A percentile compares a stretch with the other conserved stretches of the same genome.
Evolutionary conservation across 2,797 vertebrate species (phyloP).

Genomic region (Phataginus tetradactyla): DNA sequence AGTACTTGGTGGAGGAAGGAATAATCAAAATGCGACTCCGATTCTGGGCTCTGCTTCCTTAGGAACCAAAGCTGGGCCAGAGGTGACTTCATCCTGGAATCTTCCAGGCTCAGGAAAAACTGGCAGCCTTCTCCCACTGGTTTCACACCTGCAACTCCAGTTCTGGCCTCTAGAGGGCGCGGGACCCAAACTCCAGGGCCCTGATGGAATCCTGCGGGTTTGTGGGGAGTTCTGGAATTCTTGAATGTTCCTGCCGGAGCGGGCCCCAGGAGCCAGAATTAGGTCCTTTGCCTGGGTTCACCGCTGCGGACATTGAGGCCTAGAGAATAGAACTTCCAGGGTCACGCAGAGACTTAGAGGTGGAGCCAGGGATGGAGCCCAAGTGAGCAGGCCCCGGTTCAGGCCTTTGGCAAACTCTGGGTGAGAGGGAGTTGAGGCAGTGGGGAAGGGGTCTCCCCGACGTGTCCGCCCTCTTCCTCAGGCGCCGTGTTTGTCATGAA

Average conservation of each 20-base stretch:
- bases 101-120: not conserved
- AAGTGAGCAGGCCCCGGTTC: not conserved
- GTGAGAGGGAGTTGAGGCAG: not conserved
- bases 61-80: not conserved
- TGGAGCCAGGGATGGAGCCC: not conserved
- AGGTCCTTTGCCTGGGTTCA: not conserved
- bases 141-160: not conserved
- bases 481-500: not conserved
- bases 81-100: not conserved
- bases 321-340: not conserved
- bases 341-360: not conserved
- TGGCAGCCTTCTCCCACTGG: not conserved
- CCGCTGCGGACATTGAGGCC: not conserved
- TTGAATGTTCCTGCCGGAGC: not conserved
- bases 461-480: not conserved
- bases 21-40: not conserved
- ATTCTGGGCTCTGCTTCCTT: not conserved
- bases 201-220: not conserved
- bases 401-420: not conserved
- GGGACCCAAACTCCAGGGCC: not conserved
- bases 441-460: not conserved
- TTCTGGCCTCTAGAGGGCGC: slow-evolving; percentile 10
- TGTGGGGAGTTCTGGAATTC: not conserved
- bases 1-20: not conserved
- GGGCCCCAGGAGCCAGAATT: not conserved